Evolutionary conservation across 1,140 invertebrate genomes (phyloP).

Genomic region (Latrodectus geometricus): DNA sequence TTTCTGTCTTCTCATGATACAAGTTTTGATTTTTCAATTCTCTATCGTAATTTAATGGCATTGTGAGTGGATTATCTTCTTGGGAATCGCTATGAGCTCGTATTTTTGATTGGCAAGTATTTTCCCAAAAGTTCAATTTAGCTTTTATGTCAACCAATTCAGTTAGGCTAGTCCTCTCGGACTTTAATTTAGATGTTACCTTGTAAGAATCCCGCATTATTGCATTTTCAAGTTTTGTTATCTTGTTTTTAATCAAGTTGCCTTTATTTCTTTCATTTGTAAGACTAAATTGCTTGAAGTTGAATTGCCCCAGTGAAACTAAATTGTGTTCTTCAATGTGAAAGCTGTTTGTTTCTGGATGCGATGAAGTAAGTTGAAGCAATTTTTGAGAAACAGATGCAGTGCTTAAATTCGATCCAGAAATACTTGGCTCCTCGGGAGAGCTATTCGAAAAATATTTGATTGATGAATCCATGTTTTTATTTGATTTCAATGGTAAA

Average conservation of each 20-base stretch:
- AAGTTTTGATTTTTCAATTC: background rate
- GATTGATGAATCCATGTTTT: too few species aligned
- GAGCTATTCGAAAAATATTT: too few species aligned
- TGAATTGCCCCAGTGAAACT: background rate
- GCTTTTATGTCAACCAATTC: slow-evolving; percentile 14
- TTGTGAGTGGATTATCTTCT: background rate
- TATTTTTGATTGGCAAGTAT: background rate
- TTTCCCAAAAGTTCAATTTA: slow-evolving; percentile 50
- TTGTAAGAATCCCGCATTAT: background rate
- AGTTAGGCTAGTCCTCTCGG: background rate
- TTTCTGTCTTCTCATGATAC: background rate
- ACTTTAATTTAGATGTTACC: background rate
- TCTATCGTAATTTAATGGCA: background rate
- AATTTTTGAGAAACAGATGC: too few species aligned
- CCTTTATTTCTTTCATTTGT: background rate
- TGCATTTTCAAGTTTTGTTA: slow-evolving; percentile 25
- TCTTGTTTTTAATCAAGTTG: slow-evolving; percentile 14
- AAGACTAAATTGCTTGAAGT: slow-evolving; percentile 47
- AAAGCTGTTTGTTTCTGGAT: too few species aligned
- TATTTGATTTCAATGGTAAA: too few species aligned
- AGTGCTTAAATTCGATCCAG: too few species aligned
- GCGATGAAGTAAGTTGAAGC: too few species aligned
- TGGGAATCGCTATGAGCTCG: background rate
- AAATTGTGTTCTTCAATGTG: background rate
- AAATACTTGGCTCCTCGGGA: too few species aligned